phyloP scores from a whole-genome alignment of 1,140 invertebrate genomes.

The Manduca sexta region DNA sequence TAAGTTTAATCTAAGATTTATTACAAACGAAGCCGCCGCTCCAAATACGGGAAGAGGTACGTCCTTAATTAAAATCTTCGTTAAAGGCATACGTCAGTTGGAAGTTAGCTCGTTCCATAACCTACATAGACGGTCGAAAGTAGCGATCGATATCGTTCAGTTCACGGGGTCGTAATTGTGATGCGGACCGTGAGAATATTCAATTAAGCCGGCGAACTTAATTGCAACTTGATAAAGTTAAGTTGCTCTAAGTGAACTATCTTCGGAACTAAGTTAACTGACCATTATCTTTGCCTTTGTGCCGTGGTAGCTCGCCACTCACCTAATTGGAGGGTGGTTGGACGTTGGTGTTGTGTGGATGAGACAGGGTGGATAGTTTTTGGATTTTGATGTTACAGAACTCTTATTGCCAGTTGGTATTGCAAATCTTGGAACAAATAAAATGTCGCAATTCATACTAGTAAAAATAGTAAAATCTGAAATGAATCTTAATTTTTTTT shows the following conservation, averaged over 20 bases:
- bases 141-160: constrained; percentile 45
- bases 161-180: constrained; percentile 63
- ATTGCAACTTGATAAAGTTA: constrained; percentile 70
- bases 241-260: constrained; percentile 68
- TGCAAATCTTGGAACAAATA: no score
- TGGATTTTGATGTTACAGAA: no score
- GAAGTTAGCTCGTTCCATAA: no score
- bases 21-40: no score
- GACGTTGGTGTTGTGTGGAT: constrained; percentile 25
- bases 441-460: no score
- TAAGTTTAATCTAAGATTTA: no score
- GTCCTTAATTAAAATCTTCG: no score
- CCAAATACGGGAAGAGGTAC: no score
- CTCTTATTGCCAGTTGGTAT: no score
- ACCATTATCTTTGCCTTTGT: constrained; percentile 71
- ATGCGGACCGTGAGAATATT: constrained; percentile 67
- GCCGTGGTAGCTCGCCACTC: constrained; percentile 44
- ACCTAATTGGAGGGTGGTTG: constrained; percentile 56
- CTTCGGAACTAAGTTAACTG: constrained; percentile 68
- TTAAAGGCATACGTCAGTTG: no score
- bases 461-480: no score
- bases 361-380: constrained; percentile 6
- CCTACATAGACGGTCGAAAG: not conserved
- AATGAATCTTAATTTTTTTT: no score
- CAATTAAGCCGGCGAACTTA: constrained; percentile 62